Evolutionary conservation across 35 echinoderm and acorn worm species (phyloP), one percentile per base, ranked within the genome.

Genomic region (Apostichopus californicus): DNA sequence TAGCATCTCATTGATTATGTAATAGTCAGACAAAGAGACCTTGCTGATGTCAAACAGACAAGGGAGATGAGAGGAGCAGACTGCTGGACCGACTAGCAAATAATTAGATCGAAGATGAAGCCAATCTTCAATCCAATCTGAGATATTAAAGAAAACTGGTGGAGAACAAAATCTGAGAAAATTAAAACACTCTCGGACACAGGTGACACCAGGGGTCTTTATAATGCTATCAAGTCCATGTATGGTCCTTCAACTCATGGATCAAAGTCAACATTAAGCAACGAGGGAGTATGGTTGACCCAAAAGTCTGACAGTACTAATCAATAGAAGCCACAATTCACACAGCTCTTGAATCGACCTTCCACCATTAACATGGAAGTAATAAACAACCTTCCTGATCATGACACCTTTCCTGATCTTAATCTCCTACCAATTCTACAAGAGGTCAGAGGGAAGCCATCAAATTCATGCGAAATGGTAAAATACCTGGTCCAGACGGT

Each of bases 1-100:
- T 93, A 57, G 58, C 77, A 95, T 90, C 91, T 95, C n/a, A 86
- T 95, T 24, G 91, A 95, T 72, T 95, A 73, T 90, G 87, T 95
- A 23, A 79, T 95, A 9, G 93, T 78, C 3, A 21, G 86, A 72
- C 73, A 86, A 63, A 56, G 15, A 54, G 73, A 90, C 59, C 8
- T 95, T 12, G 22, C 15, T 9, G 66, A 90, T 60, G 65, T 84
- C 4, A 18, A 14, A 8, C n/a, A 57, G 0, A 90, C 91, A 79
- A 61, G 86, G 17, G 78, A 87, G 71, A 58, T 95, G 77, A 9
- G 94, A 6, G 91, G 91, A 77, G 87, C 91, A 57, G 80, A 93
- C n/a, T 95, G 86, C 54, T 52, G 18, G 17, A 95, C 94, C 10
- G 94, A 95, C 72, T 77, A 95, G 60, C 14, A 28, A 23, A 15